Base-by-base conservation (phyloP, 2,888 invertebrate species). In the Drosophila nr. perissopoda region DNA sequence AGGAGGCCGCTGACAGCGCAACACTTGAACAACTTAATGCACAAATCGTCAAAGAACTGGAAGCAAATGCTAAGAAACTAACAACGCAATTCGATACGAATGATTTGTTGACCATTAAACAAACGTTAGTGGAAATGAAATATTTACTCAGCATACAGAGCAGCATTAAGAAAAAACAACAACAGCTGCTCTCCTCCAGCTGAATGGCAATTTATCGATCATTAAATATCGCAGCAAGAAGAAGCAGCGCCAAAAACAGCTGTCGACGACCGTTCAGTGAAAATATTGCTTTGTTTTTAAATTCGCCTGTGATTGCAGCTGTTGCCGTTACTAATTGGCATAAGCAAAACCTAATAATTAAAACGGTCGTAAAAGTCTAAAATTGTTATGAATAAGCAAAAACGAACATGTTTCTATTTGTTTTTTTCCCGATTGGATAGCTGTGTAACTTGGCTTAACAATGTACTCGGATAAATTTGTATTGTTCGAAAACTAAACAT, bases 131-230 rank as follows among this genome's bases (percentile, higher is more conserved):
- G 51, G 94, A 95, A 92, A 95, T 98, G 95, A 98, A 98, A 92
- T 99, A 98, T 94, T 97, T 96, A 87, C 94, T 95, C 21, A 98
- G 97, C 91, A 95, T 98, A 89, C 95, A 96, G 72, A 94, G 93
- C 42, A 96, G 96, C 93, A 96, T 98, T 74, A 97, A 97, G 93
- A 94, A 89, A 40, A 93, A 93, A 70, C 69, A 90, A 18, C 90
- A 90, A 62, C 60, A 56, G 2, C 57, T 91, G 58, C 59, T 90
- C 62, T 69, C 61, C 25, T 36, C 27, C 64, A 69, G 33, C 52
- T 68, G 60, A 84, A 21, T 13, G 31, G 31, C 38, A 45, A 42
- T 63, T 52, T 62, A 74, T 64, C 64, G 64, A 42, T 58, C 66
- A 83, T 68, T 87, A 76, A 73, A 70, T n/a, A 52, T 16, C 42